Evolutionary conservation across 2,113 vertebrate genomes (phyloP).

Genomic region (Spea multiplicata): DNA sequence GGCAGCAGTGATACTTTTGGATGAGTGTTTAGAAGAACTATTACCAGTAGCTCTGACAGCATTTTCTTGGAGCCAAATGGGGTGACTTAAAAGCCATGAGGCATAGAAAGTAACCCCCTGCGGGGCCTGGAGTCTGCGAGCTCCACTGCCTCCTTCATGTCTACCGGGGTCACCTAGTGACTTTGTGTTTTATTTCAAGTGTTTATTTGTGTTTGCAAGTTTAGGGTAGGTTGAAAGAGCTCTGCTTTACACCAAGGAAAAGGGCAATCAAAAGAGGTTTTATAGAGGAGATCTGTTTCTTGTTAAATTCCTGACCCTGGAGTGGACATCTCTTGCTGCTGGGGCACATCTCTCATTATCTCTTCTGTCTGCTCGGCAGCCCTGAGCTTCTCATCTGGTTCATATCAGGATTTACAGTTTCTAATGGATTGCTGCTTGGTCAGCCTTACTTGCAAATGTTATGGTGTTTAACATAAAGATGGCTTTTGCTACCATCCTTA

Average conservation of each 20-base stretch:
- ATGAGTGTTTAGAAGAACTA: not conserved
- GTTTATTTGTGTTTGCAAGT: slow-evolving; percentile 43
- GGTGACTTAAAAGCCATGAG: slow-evolving; percentile 21
- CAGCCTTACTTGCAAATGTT: too few species aligned
- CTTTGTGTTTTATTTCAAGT: slow-evolving; percentile 43
- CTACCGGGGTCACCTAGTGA: slow-evolving; percentile 36
- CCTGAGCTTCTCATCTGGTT: slow-evolving; percentile 36
- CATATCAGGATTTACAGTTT: slow-evolving; percentile 29
- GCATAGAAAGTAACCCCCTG: slow-evolving; percentile 40
- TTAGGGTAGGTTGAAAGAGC: slow-evolving; percentile 2
- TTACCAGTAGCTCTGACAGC: slow-evolving; percentile 34
- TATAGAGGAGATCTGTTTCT: slow-evolving; percentile 28
- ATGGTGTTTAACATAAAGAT: too few species aligned
- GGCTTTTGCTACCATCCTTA: too few species aligned
- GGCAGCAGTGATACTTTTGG: slow-evolving; percentile 4
- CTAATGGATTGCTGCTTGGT: not conserved
- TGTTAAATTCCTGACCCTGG: slow-evolving; percentile 29
- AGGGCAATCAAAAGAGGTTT: slow-evolving; percentile 15
- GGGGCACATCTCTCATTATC: slow-evolving; percentile 26
- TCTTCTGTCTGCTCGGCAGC: slow-evolving; percentile 20
- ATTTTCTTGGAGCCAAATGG: not conserved
- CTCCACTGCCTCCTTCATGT: slow-evolving; percentile 30
- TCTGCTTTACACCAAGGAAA: slow-evolving; percentile 10
- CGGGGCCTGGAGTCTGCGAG: not conserved
- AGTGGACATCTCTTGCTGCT: slow-evolving; percentile 32